phyloP scores from a whole-genome alignment of 2,797 vertebrate genomes.

The Mormyrus proboscirostris region DNA sequence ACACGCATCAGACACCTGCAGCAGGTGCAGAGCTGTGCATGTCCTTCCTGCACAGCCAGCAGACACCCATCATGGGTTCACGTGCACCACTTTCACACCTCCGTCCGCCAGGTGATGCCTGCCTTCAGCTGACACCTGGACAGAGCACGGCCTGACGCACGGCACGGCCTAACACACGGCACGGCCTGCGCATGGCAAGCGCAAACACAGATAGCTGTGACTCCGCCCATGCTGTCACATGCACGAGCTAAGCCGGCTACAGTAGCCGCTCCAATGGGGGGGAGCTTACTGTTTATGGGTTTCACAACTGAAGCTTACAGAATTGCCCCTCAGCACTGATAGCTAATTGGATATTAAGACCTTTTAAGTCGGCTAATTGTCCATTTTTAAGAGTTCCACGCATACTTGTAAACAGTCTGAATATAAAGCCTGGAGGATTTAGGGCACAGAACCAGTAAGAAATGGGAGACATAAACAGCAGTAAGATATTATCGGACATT shows the following conservation, averaged over 20 bases:
- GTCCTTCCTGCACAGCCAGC: not conserved
- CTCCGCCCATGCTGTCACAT: not conserved
- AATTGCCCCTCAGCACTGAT: not conserved
- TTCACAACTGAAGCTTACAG: not conserved
- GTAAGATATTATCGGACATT: constrained; percentile 2
- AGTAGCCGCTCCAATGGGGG: not conserved
- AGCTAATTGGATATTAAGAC: constrained; percentile 11
- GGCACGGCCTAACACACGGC: not conserved
- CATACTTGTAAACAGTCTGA: not conserved
- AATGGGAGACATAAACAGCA: not conserved
- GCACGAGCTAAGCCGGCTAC: not conserved
- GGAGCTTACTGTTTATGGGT: not conserved
- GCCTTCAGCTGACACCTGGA: constrained; percentile 16
- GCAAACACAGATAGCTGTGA: not conserved
- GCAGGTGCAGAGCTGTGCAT: not conserved
- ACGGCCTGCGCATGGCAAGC: not conserved
- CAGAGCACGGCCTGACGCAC: not conserved
- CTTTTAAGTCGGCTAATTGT: constrained; percentile 10
- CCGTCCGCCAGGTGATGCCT: not conserved
- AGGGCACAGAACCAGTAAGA: not conserved
- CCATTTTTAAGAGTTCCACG: constrained; percentile 5
- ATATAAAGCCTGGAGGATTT: constrained; percentile 5
- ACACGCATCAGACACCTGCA: not conserved
- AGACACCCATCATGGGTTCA: not conserved
- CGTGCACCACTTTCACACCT: not conserved